Conservation (phyloP, 2,888 invertebrate genomes). For the Nomada ferruginata region DNA sequence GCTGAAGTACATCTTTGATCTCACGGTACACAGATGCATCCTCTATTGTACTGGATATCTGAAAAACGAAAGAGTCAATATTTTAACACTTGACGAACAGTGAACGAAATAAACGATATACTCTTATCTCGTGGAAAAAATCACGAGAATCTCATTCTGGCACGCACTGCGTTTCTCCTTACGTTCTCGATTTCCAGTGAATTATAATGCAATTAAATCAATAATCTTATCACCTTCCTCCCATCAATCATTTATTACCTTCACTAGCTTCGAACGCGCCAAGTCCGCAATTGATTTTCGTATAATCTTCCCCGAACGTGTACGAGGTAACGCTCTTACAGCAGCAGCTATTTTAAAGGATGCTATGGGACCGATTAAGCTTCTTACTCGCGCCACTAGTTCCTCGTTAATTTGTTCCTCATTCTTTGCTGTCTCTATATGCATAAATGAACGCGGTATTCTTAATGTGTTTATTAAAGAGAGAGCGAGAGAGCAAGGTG, state of each 20-base stretch:
- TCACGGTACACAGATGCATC: constrained; percentile 92
- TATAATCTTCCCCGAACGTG: constrained; percentile 93
- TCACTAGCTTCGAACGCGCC: constrained; percentile 91
- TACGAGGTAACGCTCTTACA: constrained; percentile 93
- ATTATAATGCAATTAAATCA: neutral
- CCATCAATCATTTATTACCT: constrained; percentile 85
- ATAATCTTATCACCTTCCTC: neutral
- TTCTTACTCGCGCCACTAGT: constrained; percentile 86
- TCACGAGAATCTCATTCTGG: constrained; percentile 7
- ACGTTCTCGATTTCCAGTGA: too few species aligned
- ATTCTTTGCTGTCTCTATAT: constrained; percentile 84
- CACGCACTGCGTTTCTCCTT: neutral
- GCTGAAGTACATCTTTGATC: constrained; percentile 91
- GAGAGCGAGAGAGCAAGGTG: neutral
- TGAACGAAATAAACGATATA: constrained; percentile 26
- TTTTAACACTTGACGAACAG: constrained; percentile 4
- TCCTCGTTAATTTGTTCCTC: constrained; percentile 86
- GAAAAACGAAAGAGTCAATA: constrained; percentile 44
- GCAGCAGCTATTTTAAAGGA: constrained; percentile 92
- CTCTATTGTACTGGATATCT: constrained; percentile 94
- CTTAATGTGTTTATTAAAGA: neutral
- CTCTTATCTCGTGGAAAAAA: neutral
- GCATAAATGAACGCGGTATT: neutral
- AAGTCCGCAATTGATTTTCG: constrained; percentile 94
- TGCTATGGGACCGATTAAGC: constrained; percentile 94